Conservation (phyloP, 2,113 vertebrate species). For the Microtus richardsoni region DNA sequence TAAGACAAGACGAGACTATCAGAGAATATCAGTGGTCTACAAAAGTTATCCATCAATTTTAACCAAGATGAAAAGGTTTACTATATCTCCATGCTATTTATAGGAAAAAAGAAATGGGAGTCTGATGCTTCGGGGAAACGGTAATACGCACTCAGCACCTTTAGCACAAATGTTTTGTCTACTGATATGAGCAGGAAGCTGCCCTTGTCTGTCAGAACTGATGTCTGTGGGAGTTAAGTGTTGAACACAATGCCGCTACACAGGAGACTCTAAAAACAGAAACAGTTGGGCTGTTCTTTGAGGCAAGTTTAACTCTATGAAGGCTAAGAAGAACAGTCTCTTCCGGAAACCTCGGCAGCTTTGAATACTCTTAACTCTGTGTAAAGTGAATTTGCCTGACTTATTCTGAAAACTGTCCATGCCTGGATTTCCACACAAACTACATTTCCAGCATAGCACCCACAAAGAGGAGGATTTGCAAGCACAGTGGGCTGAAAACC, state of each 20-base stretch:
- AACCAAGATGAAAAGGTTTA: not conserved
- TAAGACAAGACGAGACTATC: not conserved
- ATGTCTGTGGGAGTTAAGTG: conserved; percentile 56
- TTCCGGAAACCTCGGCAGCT: not conserved
- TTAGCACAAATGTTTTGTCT: not conserved
- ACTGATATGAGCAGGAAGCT: not conserved
- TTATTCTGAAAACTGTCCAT: not conserved
- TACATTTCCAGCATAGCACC: not conserved
- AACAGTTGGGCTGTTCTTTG: conserved; percentile 43
- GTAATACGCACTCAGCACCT: not conserved
- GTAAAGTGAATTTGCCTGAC: not conserved
- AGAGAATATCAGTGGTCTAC: not conserved
- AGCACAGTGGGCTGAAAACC: not conserved
- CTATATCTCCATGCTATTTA: conserved; percentile 1
- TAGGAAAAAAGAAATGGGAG: conserved; percentile 10
- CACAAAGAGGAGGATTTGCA: not conserved
- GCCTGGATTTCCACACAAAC: conserved; percentile 54
- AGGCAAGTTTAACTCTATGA: not conserved
- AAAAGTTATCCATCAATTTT: conserved; percentile 10
- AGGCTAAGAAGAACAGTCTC: not conserved
- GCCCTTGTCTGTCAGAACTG: not conserved
- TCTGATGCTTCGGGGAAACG: not conserved
- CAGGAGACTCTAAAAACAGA: not conserved
- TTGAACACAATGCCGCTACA: conserved; percentile 30
- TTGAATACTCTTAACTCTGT: not conserved